phyloP scores from a whole-genome alignment of 2,797 vertebrate genomes.

The Rhinella marina region DNA sequence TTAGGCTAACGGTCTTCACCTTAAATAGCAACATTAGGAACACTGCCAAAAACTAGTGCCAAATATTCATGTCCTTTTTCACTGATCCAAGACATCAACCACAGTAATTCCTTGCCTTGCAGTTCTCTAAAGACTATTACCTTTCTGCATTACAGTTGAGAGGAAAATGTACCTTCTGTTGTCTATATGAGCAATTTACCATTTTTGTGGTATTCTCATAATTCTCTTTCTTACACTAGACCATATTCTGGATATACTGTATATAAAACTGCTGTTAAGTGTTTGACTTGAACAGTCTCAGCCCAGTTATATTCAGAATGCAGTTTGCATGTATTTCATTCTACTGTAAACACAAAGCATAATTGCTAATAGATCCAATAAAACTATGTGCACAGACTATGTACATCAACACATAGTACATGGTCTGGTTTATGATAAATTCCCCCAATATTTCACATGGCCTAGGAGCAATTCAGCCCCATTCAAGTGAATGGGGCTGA shows the following conservation, averaged over 20 bases:
- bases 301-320: neutral
- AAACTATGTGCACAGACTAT: neutral
- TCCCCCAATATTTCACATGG: no score
- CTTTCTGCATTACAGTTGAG: neutral
- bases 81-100: neutral
- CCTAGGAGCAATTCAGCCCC: no score
- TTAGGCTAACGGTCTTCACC: constrained; percentile 1
- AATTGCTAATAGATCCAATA: neutral
- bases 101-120: neutral
- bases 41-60: neutral
- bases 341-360: neutral
- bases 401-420: neutral
- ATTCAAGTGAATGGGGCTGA: no score
- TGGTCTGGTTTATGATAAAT: no score
- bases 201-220: neutral
- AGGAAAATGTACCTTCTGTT: neutral
- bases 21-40: constrained; percentile 31
- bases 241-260: neutral
- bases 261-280: neutral
- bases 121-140: neutral
- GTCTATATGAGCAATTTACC: no score
- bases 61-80: neutral
- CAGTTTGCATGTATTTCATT: neutral
- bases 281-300: neutral
- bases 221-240: neutral